Evolutionary conservation across 2,888 invertebrate genomes (phyloP).

Genomic region (Zygogramma bicolorata): DNA sequence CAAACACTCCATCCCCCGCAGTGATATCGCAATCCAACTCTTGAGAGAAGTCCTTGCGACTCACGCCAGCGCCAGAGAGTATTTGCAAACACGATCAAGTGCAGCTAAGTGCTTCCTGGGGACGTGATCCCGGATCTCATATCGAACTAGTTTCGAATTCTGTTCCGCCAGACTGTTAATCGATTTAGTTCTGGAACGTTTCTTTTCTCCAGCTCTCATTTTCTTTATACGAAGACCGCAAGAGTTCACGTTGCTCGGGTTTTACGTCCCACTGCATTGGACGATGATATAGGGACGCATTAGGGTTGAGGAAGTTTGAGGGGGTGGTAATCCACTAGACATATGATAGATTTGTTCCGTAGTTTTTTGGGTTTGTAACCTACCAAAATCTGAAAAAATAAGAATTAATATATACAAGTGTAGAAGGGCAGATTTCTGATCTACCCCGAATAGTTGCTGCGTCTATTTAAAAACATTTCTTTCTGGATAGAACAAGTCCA

Average conservation of each 20-base stretch:
- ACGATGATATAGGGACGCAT: background rate
- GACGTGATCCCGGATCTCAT: constrained; percentile 32
- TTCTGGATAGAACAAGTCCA: too few species aligned
- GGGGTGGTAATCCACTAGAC: background rate
- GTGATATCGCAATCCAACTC: background rate
- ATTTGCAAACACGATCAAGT: constrained; percentile 21
- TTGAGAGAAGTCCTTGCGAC: background rate
- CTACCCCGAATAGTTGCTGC: too few species aligned
- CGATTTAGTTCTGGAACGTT: constrained; percentile 32
- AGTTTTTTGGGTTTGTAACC: too few species aligned
- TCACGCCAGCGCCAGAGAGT: background rate
- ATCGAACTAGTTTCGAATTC: constrained; percentile 34
- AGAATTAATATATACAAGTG: too few species aligned
- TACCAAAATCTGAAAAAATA: too few species aligned
- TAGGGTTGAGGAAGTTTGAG: background rate
- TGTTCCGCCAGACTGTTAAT: constrained; percentile 28
- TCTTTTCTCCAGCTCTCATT: constrained; percentile 15
- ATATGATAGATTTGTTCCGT: too few species aligned
- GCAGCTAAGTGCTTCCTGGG: constrained; percentile 36
- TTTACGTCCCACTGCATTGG: background rate
- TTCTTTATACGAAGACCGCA: background rate
- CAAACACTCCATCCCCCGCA: background rate
- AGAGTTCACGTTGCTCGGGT: background rate
- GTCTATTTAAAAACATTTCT: too few species aligned
- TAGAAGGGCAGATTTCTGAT: too few species aligned